phyloP scores from a whole-genome alignment of 1,140 invertebrate species.

The Drosophila virilis region DNA sequence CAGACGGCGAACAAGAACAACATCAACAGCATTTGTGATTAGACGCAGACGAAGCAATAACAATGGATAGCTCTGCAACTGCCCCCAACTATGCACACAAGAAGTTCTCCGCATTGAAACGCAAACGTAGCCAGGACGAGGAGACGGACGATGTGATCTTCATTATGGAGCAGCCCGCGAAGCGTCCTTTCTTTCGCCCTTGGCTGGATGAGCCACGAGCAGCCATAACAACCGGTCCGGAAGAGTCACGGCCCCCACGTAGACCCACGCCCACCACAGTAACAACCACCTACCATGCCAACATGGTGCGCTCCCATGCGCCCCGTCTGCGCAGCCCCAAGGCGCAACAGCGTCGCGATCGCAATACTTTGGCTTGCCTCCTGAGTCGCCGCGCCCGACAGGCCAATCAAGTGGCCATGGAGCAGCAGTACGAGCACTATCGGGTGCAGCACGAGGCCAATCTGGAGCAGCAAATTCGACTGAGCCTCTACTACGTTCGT shows the following conservation, averaged over 20 bases:
- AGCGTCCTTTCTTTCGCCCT: constrained; percentile 63
- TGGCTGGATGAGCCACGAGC: constrained; percentile 49
- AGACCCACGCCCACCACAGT: constrained; percentile 7
- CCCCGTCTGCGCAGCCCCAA: constrained; percentile 55
- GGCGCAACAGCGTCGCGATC: constrained; percentile 62
- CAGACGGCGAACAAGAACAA: constrained; percentile 49
- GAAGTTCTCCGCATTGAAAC: constrained; percentile 62
- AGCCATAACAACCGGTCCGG: neutral
- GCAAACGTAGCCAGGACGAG: constrained; percentile 55
- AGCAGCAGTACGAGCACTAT: constrained; percentile 50
- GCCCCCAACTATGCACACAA: constrained; percentile 54
- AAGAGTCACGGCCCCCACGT: constrained; percentile 5
- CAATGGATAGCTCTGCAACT: constrained; percentile 37
- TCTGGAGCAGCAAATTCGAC: constrained; percentile 58
- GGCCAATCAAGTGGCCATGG: constrained; percentile 51
- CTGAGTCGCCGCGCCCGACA: constrained; percentile 54
- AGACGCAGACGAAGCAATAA: neutral
- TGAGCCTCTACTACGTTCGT: constrained; percentile 66
- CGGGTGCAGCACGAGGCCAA: constrained; percentile 49
- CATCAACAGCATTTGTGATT: constrained; percentile 3
- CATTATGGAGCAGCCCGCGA: constrained; percentile 50
- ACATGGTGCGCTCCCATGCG: constrained; percentile 53
- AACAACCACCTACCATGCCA: constrained; percentile 48
- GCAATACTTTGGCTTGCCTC: constrained; percentile 57
- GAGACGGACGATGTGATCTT: constrained; percentile 67